phyloP scores from a whole-genome alignment of 2,797 vertebrate species.

The Dipus sagitta region DNA sequence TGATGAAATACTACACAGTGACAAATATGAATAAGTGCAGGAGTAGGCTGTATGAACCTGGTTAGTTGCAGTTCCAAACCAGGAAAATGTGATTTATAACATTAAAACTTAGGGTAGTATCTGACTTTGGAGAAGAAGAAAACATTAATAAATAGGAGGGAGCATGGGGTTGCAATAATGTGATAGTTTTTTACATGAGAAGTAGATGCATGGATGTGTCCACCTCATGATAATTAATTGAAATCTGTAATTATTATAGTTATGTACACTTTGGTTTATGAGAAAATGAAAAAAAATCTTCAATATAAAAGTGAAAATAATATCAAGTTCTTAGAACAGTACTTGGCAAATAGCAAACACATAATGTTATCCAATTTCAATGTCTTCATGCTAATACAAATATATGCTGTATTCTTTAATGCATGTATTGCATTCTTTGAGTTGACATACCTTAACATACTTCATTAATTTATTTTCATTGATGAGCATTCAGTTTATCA shows the following conservation, averaged over 20 bases:
- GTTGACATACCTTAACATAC: not conserved
- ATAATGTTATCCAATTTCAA: not conserved
- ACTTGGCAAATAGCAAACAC: not conserved
- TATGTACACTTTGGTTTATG: not conserved
- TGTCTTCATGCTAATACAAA: not conserved
- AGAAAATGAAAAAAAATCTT: not conserved
- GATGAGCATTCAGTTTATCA: not conserved
- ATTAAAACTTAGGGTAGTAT: not conserved
- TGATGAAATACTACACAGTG: not conserved
- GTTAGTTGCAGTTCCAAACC: conserved; percentile 3
- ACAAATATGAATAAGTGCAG: not conserved
- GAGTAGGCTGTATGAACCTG: not conserved
- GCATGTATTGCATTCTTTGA: not conserved
- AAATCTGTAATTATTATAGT: not conserved
- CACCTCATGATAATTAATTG: not conserved
- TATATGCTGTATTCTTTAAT: not conserved
- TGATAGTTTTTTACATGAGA: not conserved
- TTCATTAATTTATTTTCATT: conserved; percentile 6
- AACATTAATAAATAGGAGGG: not conserved
- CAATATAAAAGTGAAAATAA: not conserved
- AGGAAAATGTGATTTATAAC: not conserved
- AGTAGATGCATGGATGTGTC: not conserved
- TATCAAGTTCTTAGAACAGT: not conserved
- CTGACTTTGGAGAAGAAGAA: conserved; percentile 19
- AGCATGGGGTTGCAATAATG: not conserved